phyloP scores from a whole-genome alignment of 1,140 invertebrate genomes.

The Sarcophaga peregrina region DNA sequence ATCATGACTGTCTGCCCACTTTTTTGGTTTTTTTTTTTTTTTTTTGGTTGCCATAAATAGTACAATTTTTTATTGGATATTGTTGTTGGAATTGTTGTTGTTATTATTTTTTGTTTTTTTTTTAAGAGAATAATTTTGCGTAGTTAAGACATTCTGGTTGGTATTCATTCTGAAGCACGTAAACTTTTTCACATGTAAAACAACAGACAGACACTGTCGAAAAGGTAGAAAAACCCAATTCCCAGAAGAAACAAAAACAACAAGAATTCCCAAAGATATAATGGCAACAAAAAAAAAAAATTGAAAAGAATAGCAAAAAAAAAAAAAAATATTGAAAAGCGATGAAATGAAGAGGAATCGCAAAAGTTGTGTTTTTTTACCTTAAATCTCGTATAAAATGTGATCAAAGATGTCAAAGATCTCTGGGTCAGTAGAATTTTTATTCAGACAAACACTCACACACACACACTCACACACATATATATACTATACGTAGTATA shows the following conservation, averaged over 20 bases:
- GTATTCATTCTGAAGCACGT: not conserved
- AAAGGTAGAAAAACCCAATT: conserved; percentile 28
- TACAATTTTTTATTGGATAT: no score
- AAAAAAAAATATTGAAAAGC: conserved; percentile 21
- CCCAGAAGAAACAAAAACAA: conserved; percentile 30
- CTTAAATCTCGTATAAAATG: conserved; percentile 2
- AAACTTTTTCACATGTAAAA: conserved; percentile 12
- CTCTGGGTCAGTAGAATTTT: conserved; percentile 41
- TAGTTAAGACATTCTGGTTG: not conserved
- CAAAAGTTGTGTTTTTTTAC: conserved; percentile 1
- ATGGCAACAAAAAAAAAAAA: not conserved
- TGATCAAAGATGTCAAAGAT: conserved; percentile 40
- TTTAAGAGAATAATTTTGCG: not conserved
- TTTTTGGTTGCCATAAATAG: no score
- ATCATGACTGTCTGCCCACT: not conserved
- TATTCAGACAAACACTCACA: conserved; percentile 24
- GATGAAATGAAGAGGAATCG: not conserved
- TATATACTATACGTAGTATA: not conserved
- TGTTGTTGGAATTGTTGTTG: no score
- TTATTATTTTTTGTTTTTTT: no score
- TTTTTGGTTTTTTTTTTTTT: not conserved
- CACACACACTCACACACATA: not conserved
- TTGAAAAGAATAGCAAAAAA: not conserved
- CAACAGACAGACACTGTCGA: not conserved
- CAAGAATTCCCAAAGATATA: not conserved